A percentile compares a stretch with the other conserved stretches of the same genome.
phyloP scores from a whole-genome alignment of 2,888 invertebrate genomes.

The Scrobipalpa costella region DNA sequence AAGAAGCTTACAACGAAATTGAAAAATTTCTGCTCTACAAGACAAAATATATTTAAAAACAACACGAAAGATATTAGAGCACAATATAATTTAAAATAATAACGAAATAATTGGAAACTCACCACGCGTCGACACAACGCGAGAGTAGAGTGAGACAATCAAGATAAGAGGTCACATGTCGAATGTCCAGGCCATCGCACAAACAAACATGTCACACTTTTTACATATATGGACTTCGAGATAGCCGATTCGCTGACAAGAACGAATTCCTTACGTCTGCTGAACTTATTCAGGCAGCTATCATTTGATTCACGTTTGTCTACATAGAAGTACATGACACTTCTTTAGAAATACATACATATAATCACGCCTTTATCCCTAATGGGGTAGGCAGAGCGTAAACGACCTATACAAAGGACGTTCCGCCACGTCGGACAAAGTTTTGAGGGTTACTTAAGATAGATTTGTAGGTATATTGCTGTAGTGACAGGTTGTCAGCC shows the following conservation, averaged over 20 bases:
- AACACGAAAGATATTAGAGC: neutral
- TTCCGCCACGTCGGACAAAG: no score
- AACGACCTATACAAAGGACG: no score
- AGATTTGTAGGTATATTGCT: no score
- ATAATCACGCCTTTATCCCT: no score
- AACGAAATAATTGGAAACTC: neutral
- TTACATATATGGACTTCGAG: neutral
- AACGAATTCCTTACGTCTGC: neutral
- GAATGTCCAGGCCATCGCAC: neutral
- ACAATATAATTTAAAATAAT: neutral
- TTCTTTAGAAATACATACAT: no score
- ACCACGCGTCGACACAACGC: neutral
- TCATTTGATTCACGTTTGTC: neutral
- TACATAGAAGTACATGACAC: no score
- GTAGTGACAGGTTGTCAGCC: no score
- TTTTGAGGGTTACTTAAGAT: no score
- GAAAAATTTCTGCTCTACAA: no score
- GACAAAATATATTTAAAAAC: no score
- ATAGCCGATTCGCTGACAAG: neutral
- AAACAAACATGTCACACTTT: slow-evolving; percentile 12
- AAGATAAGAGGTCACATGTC: slow-evolving; percentile 13
- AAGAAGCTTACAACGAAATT: no score
- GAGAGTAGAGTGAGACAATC: slow-evolving; percentile 4
- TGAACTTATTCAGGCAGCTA: neutral
- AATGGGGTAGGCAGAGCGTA: no score